Evolutionary conservation across 2,113 vertebrate species (phyloP).

Genomic region (Bos indicus): DNA sequence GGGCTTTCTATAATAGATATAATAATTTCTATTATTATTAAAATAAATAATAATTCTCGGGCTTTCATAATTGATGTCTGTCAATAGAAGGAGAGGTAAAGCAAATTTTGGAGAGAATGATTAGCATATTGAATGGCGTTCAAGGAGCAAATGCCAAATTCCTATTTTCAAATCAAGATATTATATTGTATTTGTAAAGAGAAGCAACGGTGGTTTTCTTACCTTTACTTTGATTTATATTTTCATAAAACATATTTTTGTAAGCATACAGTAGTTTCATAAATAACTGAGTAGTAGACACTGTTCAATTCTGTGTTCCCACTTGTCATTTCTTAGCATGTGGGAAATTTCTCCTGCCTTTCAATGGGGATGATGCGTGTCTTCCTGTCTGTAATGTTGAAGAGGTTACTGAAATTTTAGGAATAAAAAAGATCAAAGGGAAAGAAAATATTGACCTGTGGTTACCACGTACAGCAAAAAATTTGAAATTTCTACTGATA

Average conservation of each 20-base stretch:
- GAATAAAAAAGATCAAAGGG: background rate
- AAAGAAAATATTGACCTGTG: background rate
- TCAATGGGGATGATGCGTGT: background rate
- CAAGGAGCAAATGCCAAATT: background rate
- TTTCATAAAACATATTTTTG: background rate
- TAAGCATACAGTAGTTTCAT: background rate
- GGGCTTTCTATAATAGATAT: background rate
- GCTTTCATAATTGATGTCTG: too few species aligned
- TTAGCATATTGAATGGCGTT: background rate
- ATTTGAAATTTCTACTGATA: background rate
- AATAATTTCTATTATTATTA: too few species aligned
- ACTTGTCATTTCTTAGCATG: background rate
- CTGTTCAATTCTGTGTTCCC: background rate
- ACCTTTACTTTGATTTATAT: background rate
- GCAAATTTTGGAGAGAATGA: background rate
- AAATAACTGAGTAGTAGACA: background rate
- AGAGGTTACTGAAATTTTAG: background rate
- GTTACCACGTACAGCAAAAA: background rate
- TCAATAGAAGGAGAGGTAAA: background rate
- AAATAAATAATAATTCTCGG: too few species aligned
- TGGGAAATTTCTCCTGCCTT: background rate
- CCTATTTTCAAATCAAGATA: slow-evolving; percentile 8
- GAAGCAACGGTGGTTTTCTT: background rate
- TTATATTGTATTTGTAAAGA: background rate
- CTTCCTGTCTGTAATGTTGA: background rate